phyloP scores from a whole-genome alignment of 2,113 vertebrate genomes.

The Alethe diademata region DNA sequence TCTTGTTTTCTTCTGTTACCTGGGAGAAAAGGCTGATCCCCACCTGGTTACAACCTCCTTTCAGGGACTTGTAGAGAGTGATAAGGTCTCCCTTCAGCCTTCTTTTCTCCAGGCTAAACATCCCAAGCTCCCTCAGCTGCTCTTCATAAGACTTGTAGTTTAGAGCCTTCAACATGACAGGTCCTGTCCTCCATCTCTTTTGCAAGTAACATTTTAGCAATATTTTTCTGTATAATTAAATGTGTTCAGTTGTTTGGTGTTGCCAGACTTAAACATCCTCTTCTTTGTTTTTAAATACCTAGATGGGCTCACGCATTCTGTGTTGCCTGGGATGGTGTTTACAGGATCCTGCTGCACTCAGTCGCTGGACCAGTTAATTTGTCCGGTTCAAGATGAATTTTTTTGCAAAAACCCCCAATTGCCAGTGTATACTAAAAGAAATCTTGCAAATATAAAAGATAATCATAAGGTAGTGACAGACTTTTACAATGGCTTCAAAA shows the following conservation, averaged over 20 bases:
- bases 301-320: neutral
- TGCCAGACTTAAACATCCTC: neutral
- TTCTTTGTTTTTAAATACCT: neutral
- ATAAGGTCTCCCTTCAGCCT: neutral
- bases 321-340: neutral
- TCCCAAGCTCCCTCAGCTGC: neutral
- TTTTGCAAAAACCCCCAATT: rapidly evolving
- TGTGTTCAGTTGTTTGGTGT: neutral
- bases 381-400: neutral
- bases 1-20: neutral
- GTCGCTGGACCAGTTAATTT: neutral
- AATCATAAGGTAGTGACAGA: neutral
- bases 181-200: neutral
- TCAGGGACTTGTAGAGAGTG: neutral
- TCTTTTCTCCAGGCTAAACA: neutral
- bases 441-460: neutral
- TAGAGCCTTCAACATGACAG: neutral
- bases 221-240: neutral
- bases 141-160: neutral
- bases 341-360: neutral
- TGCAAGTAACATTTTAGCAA: neutral
- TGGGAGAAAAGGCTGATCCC: neutral
- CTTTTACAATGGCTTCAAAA: neutral
- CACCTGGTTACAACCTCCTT: neutral
- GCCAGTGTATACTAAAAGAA: neutral